Evolutionary conservation across 2,888 invertebrate species (phyloP).

Genomic region (Neuroscelio doddi): DNA sequence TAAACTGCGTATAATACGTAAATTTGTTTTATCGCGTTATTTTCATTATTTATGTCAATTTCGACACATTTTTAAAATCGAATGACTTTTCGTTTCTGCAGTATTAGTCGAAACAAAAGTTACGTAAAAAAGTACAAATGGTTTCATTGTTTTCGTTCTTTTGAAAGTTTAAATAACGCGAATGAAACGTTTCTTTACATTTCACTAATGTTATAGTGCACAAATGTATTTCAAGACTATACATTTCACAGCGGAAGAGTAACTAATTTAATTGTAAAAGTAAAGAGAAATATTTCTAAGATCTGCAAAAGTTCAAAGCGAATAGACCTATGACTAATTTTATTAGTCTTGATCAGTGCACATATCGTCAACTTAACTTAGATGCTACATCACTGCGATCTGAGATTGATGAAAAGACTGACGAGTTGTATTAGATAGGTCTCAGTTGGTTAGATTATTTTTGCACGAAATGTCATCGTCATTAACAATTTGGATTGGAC

Average conservation of each 20-base stretch:
- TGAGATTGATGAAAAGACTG: constrained; percentile 31
- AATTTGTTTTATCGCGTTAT: not conserved
- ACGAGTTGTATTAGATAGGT: constrained; percentile 15
- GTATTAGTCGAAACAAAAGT: constrained; percentile 27
- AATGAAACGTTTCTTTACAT: no score
- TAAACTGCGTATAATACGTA: constrained; percentile 1
- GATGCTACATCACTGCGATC: constrained; percentile 17
- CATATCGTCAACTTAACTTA: constrained; percentile 13
- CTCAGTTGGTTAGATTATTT: constrained; percentile 4
- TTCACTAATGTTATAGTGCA: no score
- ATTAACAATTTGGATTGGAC: no score
- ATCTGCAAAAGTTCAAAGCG: no score
- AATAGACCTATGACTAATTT: no score
- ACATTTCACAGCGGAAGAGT: no score
- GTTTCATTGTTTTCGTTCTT: not conserved
- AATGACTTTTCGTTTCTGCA: constrained; percentile 17
- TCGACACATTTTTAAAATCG: constrained; percentile 12
- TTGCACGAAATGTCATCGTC: constrained; percentile 9
- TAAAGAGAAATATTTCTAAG: no score
- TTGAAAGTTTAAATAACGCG: constrained; percentile 5
- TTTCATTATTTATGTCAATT: constrained; percentile 15
- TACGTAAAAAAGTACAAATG: constrained; percentile 36
- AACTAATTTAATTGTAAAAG: no score
- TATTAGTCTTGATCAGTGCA: not conserved
- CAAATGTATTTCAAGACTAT: no score